phyloP scores from a whole-genome alignment of 2,113 vertebrate species.

The Trogon surrucura region DNA sequence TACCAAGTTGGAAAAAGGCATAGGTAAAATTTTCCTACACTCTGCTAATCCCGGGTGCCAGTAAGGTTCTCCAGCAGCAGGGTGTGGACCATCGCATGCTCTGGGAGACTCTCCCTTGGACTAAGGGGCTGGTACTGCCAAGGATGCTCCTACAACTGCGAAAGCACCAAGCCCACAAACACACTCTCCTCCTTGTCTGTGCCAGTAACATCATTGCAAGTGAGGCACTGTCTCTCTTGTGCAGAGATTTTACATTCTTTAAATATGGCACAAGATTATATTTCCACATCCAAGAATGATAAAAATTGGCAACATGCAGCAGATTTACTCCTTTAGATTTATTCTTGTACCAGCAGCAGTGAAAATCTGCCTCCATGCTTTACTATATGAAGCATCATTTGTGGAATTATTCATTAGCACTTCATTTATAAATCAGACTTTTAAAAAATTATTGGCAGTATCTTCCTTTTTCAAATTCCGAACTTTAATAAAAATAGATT shows the following conservation, averaged over 20 bases:
- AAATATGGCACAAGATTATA: conserved; percentile 19
- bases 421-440: conserved; percentile 69
- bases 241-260: conserved; percentile 24
- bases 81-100: not conserved
- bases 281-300: conserved; percentile 33
- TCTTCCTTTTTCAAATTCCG: conserved; percentile 31
- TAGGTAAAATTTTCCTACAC: not conserved
- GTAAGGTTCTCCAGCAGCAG: not conserved
- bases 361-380: conserved; percentile 57
- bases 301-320: conserved; percentile 13
- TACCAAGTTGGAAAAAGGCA: not conserved
- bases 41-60: not conserved
- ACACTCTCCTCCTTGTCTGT: not conserved
- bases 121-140: not conserved
- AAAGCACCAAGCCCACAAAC: not conserved
- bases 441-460: conserved; percentile 38
- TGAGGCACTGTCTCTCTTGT: not conserved
- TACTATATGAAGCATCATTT: conserved; percentile 53
- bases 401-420: conserved; percentile 67
- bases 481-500: conserved; percentile 33
- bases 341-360: conserved; percentile 54
- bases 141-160: not conserved
- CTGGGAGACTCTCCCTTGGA: not conserved
- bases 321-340: conserved; percentile 64
- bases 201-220: not conserved